These are phyloP conservation scores for Eidolon dupreanum DNA, from an alignment of 2,797 vertebrate genomes.

Conservation along the genomic window DNA sequence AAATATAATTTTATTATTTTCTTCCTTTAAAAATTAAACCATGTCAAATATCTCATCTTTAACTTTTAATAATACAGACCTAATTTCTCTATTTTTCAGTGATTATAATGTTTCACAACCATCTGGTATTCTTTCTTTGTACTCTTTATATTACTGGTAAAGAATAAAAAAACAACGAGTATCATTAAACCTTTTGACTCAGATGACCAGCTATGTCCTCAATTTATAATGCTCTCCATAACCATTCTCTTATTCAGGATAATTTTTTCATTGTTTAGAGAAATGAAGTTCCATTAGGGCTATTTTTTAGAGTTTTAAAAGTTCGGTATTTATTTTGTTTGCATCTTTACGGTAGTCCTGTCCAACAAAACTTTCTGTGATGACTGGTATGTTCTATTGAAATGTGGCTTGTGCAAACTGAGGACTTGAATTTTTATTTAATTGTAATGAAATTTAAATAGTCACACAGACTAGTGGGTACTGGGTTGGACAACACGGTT, in stretches of 20 bases:
- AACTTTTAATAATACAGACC: slow-evolving; percentile 12
- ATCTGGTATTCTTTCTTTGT: neutral
- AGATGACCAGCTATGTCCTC: neutral
- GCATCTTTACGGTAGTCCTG: neutral
- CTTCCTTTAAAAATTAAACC: slow-evolving; percentile 37
- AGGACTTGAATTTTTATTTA: neutral
- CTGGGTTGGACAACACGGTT: neutral
- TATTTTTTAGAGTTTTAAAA: slow-evolving; percentile 30
- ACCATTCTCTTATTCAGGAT: neutral
- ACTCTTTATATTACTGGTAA: slow-evolving; percentile 6
- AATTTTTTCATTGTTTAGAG: slow-evolving; percentile 44
- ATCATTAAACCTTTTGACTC: neutral
- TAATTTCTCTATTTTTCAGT: slow-evolving; percentile 13
- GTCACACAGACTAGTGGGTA: neutral
- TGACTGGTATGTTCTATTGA: neutral
- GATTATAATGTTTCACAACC: neutral
- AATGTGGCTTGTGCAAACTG: neutral
- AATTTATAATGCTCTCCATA: neutral
- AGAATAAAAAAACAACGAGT: slow-evolving; percentile 30
- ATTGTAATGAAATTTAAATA: slow-evolving; percentile 16
- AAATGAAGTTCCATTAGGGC: neutral
- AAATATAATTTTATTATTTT: slow-evolving; percentile 23
- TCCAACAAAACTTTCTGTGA: neutral
- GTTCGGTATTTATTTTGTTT: slow-evolving; percentile 12
- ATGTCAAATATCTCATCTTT: neutral